Evolutionary conservation across 2,888 invertebrate species (phyloP).

Genomic region (Spisula solida): DNA sequence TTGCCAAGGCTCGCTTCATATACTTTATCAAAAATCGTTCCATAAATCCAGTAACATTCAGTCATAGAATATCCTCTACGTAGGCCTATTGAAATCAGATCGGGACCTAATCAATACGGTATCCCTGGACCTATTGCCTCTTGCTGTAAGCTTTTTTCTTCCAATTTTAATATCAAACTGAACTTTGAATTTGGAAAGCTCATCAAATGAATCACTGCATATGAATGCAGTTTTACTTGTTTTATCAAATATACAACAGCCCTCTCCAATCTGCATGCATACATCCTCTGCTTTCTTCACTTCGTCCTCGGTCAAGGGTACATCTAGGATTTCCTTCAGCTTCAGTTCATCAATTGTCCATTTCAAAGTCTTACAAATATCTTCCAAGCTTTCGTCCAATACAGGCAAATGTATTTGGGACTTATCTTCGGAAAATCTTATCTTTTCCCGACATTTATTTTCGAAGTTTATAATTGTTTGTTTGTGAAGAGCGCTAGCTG

Average conservation of each 20-base stretch:
- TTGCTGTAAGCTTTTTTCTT: background rate
- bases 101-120: too few relatives aligned
- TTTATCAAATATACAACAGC: background rate
- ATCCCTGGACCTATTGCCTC: background rate
- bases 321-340: background rate
- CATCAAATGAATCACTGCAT: background rate
- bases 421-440: background rate
- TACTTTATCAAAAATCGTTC: too few relatives aligned
- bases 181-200: background rate
- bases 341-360: background rate
- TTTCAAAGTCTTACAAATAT: background rate
- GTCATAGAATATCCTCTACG: too few relatives aligned
- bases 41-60: too few relatives aligned
- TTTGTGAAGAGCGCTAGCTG: background rate
- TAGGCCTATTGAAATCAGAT: too few relatives aligned
- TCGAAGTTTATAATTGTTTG: background rate
- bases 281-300: background rate
- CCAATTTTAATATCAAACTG: constrained; percentile 3
- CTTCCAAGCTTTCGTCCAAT: background rate
- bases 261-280: background rate
- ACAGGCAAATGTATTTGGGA: background rate
- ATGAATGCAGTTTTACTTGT: background rate
- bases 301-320: background rate
- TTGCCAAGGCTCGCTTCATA: too few relatives aligned
- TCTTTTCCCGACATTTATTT: background rate